phyloP scores from a whole-genome alignment of 2,113 vertebrate species.

The Gallinago media region DNA sequence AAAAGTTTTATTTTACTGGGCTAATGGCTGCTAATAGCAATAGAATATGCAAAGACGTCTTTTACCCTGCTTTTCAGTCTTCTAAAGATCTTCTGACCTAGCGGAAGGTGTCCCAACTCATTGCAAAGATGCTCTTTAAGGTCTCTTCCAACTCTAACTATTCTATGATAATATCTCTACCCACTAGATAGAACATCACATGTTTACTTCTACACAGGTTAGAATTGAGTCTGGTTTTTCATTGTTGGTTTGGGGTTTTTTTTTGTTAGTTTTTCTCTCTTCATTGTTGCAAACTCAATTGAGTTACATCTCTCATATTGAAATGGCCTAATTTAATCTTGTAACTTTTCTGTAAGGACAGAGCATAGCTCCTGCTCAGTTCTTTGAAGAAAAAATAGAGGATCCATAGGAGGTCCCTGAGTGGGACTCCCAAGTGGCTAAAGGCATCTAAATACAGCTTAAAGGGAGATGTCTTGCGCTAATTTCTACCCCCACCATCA shows the following conservation, averaged over 20 bases:
- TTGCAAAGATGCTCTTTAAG: not conserved
- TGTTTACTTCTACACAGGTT: not conserved
- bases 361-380: not conserved
- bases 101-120: not conserved
- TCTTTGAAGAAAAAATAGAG: not conserved
- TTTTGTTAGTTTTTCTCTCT: not conserved
- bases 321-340: not conserved
- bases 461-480: rapidly evolving
- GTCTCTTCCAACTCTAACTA: not conserved
- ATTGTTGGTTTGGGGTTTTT: not conserved
- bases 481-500: not conserved
- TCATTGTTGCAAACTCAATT: not conserved
- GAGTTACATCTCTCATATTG: not conserved
- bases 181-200: not conserved
- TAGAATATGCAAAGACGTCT: not conserved
- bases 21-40: not conserved
- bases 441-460: not conserved
- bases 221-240: not conserved
- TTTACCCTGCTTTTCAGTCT: not conserved
- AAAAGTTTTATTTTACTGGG: not conserved
- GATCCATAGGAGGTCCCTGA: not conserved
- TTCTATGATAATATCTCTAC: not conserved
- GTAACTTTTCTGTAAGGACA: not conserved
- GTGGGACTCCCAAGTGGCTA: not conserved
- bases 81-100: not conserved